Conservation (phyloP, 2,888 invertebrate species). For the Stegophylla sp. region DNA sequence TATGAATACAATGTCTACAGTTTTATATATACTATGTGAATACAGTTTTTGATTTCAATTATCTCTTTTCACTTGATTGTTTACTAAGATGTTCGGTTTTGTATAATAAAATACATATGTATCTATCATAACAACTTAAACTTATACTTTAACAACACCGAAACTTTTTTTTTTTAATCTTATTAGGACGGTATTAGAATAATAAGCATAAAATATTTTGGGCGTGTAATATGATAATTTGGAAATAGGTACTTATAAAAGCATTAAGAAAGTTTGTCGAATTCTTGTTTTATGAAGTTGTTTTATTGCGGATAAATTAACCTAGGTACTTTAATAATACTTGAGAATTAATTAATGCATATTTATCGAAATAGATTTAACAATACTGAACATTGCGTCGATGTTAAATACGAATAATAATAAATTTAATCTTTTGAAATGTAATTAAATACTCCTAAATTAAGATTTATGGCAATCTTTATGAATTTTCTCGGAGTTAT, state of each 20-base stretch:
- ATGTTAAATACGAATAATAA: too few relatives aligned
- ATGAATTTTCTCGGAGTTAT: too few relatives aligned
- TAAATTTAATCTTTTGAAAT: too few relatives aligned
- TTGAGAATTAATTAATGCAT: too few relatives aligned
- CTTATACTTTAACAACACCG: not conserved
- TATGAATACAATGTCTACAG: too few relatives aligned
- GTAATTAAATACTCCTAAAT: too few relatives aligned
- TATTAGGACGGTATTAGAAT: not conserved
- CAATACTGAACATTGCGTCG: too few relatives aligned
- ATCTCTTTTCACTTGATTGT: not conserved
- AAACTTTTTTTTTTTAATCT: conserved; percentile 17
- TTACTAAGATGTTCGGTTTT: not conserved
- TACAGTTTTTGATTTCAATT: not conserved
- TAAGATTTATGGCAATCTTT: too few relatives aligned
- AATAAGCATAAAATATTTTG: conserved; percentile 24
- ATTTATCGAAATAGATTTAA: too few relatives aligned
- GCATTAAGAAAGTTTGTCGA: not conserved
- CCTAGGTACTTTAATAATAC: too few relatives aligned
- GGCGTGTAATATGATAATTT: not conserved
- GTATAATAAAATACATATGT: not conserved
- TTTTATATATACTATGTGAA: not conserved
- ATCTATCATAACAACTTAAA: too few relatives aligned
- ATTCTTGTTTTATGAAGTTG: not conserved
- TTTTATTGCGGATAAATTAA: too few relatives aligned
- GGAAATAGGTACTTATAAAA: not conserved